These are phyloP conservation scores for Hyperoodon ampullatus DNA, from an alignment of 2,113 vertebrate genomes.

Conservation along the genomic window DNA sequence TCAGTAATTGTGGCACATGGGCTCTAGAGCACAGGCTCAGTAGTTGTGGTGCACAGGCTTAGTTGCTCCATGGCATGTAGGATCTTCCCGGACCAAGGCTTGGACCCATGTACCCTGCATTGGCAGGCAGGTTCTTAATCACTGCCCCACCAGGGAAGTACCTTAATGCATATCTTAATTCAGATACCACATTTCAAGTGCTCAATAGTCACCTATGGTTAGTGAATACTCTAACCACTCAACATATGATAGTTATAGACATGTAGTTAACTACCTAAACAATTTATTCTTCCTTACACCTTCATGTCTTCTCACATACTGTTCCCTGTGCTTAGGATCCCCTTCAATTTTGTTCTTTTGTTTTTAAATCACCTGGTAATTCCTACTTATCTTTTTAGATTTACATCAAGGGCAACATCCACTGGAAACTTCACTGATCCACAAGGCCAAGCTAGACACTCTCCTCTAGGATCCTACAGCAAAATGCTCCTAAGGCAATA, in stretches of 20 bases:
- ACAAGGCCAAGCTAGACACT: neutral
- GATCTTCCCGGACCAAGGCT: no score
- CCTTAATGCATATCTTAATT: neutral
- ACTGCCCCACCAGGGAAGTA: no score
- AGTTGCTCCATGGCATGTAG: no score
- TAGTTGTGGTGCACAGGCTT: no score
- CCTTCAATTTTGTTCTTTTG: neutral
- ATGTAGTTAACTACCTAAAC: neutral
- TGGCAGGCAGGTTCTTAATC: no score
- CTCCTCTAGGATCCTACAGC: neutral
- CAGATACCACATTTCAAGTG: slow-evolving; percentile 13
- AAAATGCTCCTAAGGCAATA: neutral
- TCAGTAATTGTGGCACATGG: no score
- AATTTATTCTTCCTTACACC: neutral
- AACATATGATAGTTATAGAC: neutral
- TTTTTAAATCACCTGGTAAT: neutral
- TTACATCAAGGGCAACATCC: neutral
- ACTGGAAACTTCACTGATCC: neutral
- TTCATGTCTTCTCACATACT: neutral
- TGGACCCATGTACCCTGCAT: no score
- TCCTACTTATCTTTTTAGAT: neutral
- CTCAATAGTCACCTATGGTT: neutral
- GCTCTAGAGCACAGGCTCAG: no score
- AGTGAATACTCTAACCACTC: neutral
- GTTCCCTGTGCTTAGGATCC: neutral